A percentile compares a stretch with the other conserved stretches of the same genome.
Evolutionary conservation across 2,113 vertebrate genomes (phyloP).

Genomic region (Lepidothrix coronata): DNA sequence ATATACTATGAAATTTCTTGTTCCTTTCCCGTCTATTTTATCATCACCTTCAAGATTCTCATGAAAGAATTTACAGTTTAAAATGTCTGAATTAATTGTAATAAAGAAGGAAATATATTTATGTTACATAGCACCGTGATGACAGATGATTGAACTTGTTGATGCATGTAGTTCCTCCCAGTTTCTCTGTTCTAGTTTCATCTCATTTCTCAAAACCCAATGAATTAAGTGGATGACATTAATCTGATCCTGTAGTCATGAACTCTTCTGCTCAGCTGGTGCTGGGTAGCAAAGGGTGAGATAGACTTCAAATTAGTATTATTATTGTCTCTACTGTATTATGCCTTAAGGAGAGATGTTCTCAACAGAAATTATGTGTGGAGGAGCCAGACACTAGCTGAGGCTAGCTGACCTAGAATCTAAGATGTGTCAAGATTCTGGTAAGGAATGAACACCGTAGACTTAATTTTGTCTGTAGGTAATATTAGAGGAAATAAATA

Average conservation of each 20-base stretch:
- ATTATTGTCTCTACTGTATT: not conserved
- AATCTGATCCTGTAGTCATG: not conserved
- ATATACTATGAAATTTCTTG: not conserved
- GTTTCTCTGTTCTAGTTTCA: not conserved
- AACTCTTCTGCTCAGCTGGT: not conserved
- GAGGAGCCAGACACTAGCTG: not conserved
- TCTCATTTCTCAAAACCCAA: not conserved
- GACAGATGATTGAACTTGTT: not conserved
- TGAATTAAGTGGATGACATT: not conserved
- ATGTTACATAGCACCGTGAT: not conserved
- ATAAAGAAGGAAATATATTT: not conserved
- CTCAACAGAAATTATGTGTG: not conserved
- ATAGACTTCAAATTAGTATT: not conserved
- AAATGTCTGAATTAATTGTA: not conserved
- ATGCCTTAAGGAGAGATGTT: not conserved
- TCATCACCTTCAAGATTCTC: not conserved
- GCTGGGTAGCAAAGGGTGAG: not conserved
- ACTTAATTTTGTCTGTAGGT: not conserved
- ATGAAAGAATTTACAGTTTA: not conserved
- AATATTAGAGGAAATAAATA: not conserved
- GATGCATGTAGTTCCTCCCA: not conserved
- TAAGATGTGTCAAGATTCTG: not conserved
- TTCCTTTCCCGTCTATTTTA: not conserved
- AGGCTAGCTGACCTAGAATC: not conserved
- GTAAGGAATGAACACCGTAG: not conserved